phyloP scores from a whole-genome alignment of 2,113 vertebrate species.

The Perca schrenkii region DNA sequence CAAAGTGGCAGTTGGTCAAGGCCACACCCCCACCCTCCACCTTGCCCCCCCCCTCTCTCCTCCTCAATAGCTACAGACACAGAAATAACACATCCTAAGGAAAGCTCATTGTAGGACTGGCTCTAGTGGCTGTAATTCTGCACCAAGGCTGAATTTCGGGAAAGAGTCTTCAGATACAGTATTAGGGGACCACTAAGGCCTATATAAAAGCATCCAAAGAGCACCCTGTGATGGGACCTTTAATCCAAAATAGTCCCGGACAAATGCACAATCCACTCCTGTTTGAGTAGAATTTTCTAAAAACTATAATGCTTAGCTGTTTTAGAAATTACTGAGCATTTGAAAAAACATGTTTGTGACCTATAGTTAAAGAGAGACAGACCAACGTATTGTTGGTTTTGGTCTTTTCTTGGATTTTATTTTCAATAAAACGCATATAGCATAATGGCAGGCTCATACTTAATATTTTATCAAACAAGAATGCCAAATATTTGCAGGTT shows the following conservation, averaged over 20 bases:
- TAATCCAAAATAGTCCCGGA: conserved; percentile 1
- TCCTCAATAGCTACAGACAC: too few species aligned
- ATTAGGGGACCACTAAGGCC: too few species aligned
- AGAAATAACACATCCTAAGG: too few species aligned
- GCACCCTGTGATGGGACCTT: too few species aligned
- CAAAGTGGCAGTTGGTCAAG: too few species aligned
- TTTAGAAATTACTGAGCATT: background rate
- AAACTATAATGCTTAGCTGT: background rate
- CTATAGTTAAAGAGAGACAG: background rate
- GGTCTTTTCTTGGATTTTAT: background rate
- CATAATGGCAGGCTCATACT: background rate
- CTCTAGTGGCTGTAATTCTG: too few species aligned
- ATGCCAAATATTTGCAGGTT: background rate
- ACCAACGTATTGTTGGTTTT: background rate
- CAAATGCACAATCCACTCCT: background rate
- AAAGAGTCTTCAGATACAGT: too few species aligned
- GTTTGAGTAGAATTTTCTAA: background rate
- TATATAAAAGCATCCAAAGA: too few species aligned
- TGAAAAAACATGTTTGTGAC: background rate
- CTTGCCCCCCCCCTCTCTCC: too few species aligned
- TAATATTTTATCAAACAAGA: background rate
- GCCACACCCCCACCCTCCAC: too few species aligned
- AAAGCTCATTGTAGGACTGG: too few species aligned
- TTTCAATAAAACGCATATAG: background rate
- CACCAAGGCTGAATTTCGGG: too few species aligned